Percentiles rank a stretch among this genome's conserved stretches.
Conservation (phyloP, 1,140 invertebrate genomes). For the Charaxes varanes region DNA sequence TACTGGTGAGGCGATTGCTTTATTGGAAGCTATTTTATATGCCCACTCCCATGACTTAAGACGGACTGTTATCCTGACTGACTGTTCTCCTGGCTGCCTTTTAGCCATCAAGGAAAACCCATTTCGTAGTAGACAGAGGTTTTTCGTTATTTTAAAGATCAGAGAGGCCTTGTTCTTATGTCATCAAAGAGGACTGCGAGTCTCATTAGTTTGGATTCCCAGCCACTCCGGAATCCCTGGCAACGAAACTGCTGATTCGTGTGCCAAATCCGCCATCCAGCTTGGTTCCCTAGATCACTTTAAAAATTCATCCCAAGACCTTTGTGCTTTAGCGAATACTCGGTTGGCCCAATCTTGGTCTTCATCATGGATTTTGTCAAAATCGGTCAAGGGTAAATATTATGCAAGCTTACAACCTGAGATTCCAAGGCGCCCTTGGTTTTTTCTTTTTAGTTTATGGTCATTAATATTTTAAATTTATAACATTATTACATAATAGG, state of each 20-base stretch:
- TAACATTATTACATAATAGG: too few relatives aligned
- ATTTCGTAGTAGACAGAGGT: slow-evolving; percentile 1
- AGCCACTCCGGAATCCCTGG: neutral
- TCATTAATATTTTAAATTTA: too few relatives aligned
- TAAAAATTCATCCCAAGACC: too few relatives aligned
- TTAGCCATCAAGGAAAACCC: slow-evolving; percentile 1
- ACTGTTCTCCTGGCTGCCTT: slow-evolving; percentile 5
- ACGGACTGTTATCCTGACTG: neutral
- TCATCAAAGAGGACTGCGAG: slow-evolving; percentile 1
- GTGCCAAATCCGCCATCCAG: too few relatives aligned
- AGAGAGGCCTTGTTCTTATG: slow-evolving; percentile 4
- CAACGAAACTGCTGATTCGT: neutral
- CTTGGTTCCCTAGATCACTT: too few relatives aligned
- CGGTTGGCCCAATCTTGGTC: too few relatives aligned
- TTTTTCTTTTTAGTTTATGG: neutral
- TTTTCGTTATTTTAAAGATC: slow-evolving; percentile 3
- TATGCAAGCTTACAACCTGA: neutral
- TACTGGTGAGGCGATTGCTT: neutral
- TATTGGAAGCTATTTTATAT: neutral
- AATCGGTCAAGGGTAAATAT: too few relatives aligned
- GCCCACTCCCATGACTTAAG: neutral
- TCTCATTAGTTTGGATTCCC: too few relatives aligned
- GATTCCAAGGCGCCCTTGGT: neutral
- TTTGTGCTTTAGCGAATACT: too few relatives aligned
- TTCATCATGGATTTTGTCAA: too few relatives aligned